phyloP scores from a whole-genome alignment of 64 coral and sea anemone genomes.

The Orbicella faveolata region DNA sequence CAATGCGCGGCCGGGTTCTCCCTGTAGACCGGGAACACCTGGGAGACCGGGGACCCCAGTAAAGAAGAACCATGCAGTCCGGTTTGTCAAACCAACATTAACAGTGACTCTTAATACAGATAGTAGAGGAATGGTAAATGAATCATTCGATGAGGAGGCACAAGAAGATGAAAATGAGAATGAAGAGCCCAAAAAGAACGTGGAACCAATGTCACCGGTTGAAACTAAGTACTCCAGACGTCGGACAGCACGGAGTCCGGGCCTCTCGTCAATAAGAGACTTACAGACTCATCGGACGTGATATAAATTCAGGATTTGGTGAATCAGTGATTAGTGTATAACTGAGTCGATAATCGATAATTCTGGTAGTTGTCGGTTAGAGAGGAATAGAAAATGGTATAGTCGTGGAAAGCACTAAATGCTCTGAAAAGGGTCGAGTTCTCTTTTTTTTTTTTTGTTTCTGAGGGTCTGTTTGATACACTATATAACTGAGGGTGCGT shows the following conservation, averaged over 20 bases:
- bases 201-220: not conserved
- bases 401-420: no score
- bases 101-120: constrained; percentile 70
- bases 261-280: not conserved
- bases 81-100: constrained; percentile 88
- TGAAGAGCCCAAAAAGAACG: not conserved
- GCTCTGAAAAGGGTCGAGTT: no score
- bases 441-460: no score
- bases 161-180: constrained; percentile 31
- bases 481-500: no score
- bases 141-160: constrained; percentile 40
- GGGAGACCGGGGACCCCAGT: constrained; percentile 80
- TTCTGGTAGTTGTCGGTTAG: not conserved
- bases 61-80: constrained; percentile 59
- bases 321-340: not conserved
- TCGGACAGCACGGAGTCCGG: not conserved
- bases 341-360: not conserved
- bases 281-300: not conserved
- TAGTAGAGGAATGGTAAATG: constrained; percentile 43
- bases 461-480: no score
- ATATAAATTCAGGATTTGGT: constrained; percentile 12
- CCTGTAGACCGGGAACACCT: not conserved
- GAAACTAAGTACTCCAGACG: not conserved
- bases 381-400: no score
- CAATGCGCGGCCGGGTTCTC: not conserved